These are phyloP conservation scores for Ptychobarbus kaznakovi DNA, from an alignment of 2,797 vertebrate species.

Conservation along the genomic window DNA sequence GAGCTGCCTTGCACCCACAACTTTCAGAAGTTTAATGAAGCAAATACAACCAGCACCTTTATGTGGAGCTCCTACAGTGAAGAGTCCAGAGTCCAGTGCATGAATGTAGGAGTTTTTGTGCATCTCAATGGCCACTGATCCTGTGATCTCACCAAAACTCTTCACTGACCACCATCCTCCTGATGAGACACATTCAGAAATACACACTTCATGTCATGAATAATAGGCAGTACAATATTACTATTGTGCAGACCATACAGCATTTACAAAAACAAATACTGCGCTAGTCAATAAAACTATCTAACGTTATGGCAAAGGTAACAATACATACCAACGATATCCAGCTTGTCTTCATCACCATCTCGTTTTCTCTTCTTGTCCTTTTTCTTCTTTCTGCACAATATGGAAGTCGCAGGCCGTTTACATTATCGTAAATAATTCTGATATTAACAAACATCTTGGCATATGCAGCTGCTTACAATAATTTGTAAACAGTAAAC, in stretches of 20 bases:
- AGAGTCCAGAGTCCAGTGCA: conserved; percentile 93
- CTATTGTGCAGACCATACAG: not conserved
- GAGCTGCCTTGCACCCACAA: not conserved
- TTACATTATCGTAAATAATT: not conserved
- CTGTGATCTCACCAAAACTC: conserved; percentile 89
- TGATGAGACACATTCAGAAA: conserved; percentile 60
- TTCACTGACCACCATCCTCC: conserved; percentile 91
- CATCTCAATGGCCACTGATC: conserved; percentile 94
- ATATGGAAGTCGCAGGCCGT: not conserved
- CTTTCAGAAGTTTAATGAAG: not conserved
- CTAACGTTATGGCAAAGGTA: not conserved
- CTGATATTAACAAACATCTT: not conserved
- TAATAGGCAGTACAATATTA: not conserved
- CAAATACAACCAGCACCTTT: conserved; percentile 71
- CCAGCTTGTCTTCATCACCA: conserved; percentile 81
- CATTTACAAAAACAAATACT: not conserved
- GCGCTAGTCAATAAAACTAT: not conserved
- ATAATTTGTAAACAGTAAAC: not conserved
- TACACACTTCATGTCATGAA: not conserved
- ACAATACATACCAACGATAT: conserved; percentile 84
- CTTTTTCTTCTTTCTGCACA: conserved; percentile 88
- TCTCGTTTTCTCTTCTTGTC: conserved; percentile 87
- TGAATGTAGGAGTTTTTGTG: conserved; percentile 90
- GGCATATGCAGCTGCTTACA: not conserved
- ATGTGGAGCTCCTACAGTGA: conserved; percentile 92